Percentiles rank a stretch among this genome's conserved stretches.
These are phyloP conservation scores for Frankliniella intonsa DNA, from an alignment of 2,888 invertebrate species.

Conservation along the genomic window DNA sequence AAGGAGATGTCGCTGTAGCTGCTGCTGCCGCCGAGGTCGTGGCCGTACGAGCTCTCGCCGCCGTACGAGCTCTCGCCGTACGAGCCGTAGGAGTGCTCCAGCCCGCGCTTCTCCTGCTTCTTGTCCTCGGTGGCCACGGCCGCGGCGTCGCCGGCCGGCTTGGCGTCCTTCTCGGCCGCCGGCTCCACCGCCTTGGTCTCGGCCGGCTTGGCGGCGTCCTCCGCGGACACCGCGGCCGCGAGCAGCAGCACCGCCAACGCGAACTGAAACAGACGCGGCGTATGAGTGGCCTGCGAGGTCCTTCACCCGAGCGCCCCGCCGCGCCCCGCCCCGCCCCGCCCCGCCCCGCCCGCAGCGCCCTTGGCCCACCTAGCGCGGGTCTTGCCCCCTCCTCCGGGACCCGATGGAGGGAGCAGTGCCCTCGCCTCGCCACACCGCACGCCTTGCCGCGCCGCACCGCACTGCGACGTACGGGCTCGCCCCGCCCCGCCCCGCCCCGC, in stretches of 20 bases:
- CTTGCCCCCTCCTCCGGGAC: too few species aligned
- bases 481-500: not conserved
- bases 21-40: conserved; percentile 13
- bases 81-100: conserved; percentile 46
- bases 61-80: conserved; percentile 42
- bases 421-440: not conserved
- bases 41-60: not conserved
- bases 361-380: conserved; percentile 4
- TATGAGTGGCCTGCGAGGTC: not conserved
- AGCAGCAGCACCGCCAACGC: conserved; percentile 2
- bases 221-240: not conserved
- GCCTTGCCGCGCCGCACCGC: not conserved
- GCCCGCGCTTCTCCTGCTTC: conserved; percentile 56
- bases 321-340: not conserved
- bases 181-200: conserved; percentile 8
- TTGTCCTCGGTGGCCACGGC: conserved; percentile 46
- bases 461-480: not conserved
- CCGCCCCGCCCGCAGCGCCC: not conserved
- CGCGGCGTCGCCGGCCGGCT: conserved; percentile 40
- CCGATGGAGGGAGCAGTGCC: not conserved
- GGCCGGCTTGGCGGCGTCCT: conserved; percentile 10
- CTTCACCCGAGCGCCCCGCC: not conserved
- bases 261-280: not conserved
- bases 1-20: not conserved
- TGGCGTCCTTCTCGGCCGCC: conserved; percentile 23